A percentile compares a stretch with the other conserved stretches of the same genome.
Evolutionary conservation across 2,797 vertebrate species (phyloP).

Genomic region (Alectoris magna): DNA sequence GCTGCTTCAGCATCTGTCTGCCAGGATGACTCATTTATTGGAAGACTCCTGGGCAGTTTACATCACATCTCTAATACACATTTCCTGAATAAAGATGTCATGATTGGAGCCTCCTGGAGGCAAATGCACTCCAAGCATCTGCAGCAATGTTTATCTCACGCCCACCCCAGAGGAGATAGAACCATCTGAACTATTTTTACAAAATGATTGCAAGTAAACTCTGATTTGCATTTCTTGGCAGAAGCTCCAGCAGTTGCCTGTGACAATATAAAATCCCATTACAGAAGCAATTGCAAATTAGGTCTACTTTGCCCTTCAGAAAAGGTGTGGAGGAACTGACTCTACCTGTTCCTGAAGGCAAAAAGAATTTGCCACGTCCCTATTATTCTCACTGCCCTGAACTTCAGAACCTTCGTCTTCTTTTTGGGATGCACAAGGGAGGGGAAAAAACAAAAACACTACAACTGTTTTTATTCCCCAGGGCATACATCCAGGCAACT

Average conservation of each 20-base stretch:
- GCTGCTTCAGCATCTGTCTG: neutral
- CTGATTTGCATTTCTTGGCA: neutral
- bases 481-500: neutral
- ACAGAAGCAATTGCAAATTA: neutral
- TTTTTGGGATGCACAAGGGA: neutral
- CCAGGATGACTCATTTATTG: neutral
- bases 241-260: neutral
- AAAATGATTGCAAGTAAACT: neutral
- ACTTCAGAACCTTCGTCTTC: neutral
- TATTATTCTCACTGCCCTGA: neutral
- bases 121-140: neutral
- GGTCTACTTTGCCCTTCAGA: constrained; percentile 8
- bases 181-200: neutral
- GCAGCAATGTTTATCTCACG: neutral
- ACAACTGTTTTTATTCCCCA: neutral
- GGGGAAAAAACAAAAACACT: neutral
- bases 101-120: neutral
- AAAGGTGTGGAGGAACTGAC: neutral
- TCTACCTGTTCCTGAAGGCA: neutral
- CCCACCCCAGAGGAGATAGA: neutral
- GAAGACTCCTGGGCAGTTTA: neutral
- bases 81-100: neutral
- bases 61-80: neutral
- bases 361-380: neutral
- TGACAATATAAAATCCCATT: neutral